phyloP scores from a whole-genome alignment of 2,797 vertebrate genomes.

The Rhabdomys pumilio region DNA sequence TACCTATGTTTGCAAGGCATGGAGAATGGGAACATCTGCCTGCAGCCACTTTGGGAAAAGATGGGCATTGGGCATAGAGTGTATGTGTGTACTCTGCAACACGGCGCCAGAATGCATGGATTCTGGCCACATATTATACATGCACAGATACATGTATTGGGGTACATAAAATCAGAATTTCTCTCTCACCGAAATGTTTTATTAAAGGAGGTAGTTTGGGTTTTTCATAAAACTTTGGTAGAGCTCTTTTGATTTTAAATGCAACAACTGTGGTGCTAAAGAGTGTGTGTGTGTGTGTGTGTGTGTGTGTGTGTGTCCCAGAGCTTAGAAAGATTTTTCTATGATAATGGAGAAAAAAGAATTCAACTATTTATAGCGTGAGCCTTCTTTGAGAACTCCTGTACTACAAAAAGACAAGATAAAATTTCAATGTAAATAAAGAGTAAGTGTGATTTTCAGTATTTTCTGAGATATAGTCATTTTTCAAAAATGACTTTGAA shows the following conservation, averaged over 20 bases:
- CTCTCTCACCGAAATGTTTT: not conserved
- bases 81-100: not conserved
- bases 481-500: conserved; percentile 31
- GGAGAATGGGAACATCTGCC: not conserved
- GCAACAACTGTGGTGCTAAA: not conserved
- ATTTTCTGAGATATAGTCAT: not conserved
- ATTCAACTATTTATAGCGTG: not conserved
- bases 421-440: not conserved
- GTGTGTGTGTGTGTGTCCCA: too few species aligned
- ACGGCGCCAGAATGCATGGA: not conserved
- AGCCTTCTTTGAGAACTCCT: conserved; percentile 26
- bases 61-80: not conserved
- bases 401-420: not conserved
- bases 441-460: not conserved
- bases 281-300: too few species aligned
- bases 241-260: conserved; percentile 44
- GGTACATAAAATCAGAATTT: not conserved
- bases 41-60: not conserved
- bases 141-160: not conserved
- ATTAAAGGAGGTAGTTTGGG: not conserved
- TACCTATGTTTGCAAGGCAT: not conserved
- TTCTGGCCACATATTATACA: not conserved
- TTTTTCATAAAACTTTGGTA: not conserved
- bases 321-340: not conserved
- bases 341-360: not conserved